These are phyloP conservation scores for Malacoctenus gilli DNA, from an alignment of 2,797 vertebrate species.

Conservation along the genomic window DNA sequence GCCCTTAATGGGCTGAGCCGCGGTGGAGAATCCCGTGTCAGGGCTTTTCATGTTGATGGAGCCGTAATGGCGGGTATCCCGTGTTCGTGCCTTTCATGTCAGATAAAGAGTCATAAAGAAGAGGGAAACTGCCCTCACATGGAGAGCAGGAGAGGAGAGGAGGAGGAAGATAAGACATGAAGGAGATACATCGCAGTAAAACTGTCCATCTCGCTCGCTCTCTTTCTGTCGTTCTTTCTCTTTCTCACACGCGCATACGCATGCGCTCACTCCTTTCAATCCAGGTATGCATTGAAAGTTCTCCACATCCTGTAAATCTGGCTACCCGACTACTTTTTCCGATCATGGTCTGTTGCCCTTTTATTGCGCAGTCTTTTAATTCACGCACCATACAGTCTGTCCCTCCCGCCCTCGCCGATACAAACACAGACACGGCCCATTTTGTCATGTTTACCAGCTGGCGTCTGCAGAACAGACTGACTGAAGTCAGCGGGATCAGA, in stretches of 20 bases:
- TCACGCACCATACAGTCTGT: conserved; percentile 20
- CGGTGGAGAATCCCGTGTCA: conserved; percentile 75
- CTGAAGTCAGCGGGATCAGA: conserved; percentile 71
- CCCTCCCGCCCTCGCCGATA: conserved; percentile 22
- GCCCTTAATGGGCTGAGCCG: conserved; percentile 79
- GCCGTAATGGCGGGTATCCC: conserved; percentile 82
- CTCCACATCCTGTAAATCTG: conserved; percentile 24
- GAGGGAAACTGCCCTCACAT: conserved; percentile 76
- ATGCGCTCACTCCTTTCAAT: conserved; percentile 19
- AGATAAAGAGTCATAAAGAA: conserved; percentile 85
- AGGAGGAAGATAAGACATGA: conserved; percentile 73
- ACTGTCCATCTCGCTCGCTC: conserved; percentile 40
- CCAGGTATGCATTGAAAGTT: conserved; percentile 30
- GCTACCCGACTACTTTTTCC: conserved; percentile 18
- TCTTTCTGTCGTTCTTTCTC: conserved; percentile 22
- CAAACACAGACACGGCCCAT: conserved; percentile 65
- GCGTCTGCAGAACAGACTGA: conserved; percentile 73
- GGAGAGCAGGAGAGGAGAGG: conserved; percentile 65
- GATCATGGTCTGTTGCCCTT: conserved; percentile 40
- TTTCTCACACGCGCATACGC: conserved; percentile 10
- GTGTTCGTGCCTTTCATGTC: conserved; percentile 84
- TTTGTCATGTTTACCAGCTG: conserved; percentile 78
- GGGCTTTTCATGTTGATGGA: conserved; percentile 83
- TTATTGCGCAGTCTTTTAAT: conserved; percentile 36
- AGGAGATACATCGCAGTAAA: conserved; percentile 74